Conservation (phyloP, 2,797 vertebrate genomes). For the Borostomias antarcticus region DNA sequence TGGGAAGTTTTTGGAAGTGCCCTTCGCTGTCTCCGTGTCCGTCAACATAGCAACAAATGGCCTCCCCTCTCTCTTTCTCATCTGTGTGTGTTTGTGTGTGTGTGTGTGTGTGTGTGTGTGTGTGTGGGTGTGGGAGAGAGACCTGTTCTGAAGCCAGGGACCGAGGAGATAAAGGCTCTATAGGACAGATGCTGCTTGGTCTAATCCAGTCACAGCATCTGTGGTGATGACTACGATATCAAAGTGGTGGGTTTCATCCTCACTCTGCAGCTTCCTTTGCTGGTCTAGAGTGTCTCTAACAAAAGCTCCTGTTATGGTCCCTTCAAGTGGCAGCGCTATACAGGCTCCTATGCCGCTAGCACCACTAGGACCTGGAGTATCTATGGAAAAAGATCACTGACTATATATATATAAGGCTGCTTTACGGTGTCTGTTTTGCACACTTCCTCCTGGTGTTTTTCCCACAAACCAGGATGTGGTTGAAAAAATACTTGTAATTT, state of each 20-base stretch:
- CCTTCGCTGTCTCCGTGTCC: constrained; percentile 56
- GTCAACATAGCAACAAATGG: constrained; percentile 61
- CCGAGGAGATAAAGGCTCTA: constrained; percentile 42
- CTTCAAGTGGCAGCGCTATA: constrained; percentile 6
- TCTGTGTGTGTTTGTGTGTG: constrained; percentile 1
- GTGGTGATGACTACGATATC: constrained; percentile 68
- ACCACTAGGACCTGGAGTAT: constrained; percentile 12
- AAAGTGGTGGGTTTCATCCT: constrained; percentile 63
- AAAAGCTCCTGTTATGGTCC: constrained; percentile 38
- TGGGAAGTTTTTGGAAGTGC: constrained; percentile 37
- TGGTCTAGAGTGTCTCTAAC: constrained; percentile 36
- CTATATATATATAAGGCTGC: not conserved
- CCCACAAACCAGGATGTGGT: not conserved
- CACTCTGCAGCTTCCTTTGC: constrained; percentile 36
- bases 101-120: not conserved
- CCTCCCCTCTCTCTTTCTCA: constrained; percentile 5
- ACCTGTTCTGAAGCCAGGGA: not conserved
- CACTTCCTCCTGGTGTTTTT: constrained; percentile 18
- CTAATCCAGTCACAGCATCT: constrained; percentile 62
- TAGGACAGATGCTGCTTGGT: constrained; percentile 60
- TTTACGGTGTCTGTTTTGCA: constrained; percentile 18
- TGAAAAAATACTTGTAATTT: not conserved
- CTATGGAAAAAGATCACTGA: constrained; percentile 20
- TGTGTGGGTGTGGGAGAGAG: not conserved
- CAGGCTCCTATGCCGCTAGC: constrained; percentile 16